Evolutionary conservation across 2,797 vertebrate species (phyloP), one percentile per base, ranked within the genome.

Genomic region (Okamejei kenojei): DNA sequence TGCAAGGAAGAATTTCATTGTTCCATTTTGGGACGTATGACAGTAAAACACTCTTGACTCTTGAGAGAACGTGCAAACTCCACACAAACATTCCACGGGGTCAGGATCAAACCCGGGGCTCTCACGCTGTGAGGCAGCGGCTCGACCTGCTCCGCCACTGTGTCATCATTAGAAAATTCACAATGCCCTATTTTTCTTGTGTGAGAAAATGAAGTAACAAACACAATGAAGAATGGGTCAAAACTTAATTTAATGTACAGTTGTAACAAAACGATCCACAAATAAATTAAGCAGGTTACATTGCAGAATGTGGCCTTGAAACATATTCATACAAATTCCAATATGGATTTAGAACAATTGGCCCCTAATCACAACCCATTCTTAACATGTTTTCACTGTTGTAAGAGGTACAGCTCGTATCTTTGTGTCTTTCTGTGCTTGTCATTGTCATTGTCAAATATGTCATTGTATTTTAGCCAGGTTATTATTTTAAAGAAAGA

Each of bases 161-260:
- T 45, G 45, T 35, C 7, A 68, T 15, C 11, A 65, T 35, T n/a
- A 23, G 63, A 9, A 19, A 68, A 88, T 6, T 6, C 84, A 68
- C n/a, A 9, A 11, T 10, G 61, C 15, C 61, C 65, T 2, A 21
- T 19, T 29, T 11, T 45, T 23, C 7, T 7, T 32, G n/a, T 58
- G 45, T 3, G 82, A 17, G 29, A 58, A 63, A 86, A 65, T 68
- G 84, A 65, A 88, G 7, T 68, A 68, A 88, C 61, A 21, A 35
- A 88, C 61, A 68, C 84, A 88, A 63, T 35, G 84, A 68, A 65
- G 84, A 63, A 68, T 86, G 82, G 58, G 17, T 65, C 61, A 2
- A 78, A 68, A 19, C 61, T 88, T 88, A 88, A 88, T 88, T 88
- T 88, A 88, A 88, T 88, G n/a, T 65, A 88, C 13, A 88, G 10